Percentiles rank a stretch among this genome's conserved stretches.
Conservation (phyloP, 2,888 invertebrate genomes). For the Trileptium ribeirensis region DNA sequence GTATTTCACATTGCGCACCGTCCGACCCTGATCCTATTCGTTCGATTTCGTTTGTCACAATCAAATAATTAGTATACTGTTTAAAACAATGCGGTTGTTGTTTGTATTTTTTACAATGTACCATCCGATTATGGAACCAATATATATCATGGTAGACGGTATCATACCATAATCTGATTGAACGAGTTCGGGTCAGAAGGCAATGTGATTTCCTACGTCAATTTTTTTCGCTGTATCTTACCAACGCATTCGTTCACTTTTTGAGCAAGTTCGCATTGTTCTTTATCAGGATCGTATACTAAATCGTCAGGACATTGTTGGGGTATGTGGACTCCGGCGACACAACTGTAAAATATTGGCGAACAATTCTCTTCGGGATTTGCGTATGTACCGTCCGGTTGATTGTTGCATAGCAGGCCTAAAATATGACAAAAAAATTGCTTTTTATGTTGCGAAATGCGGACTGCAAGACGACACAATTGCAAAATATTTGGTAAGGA, state of each 20-base stretch:
- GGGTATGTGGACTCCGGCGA: not conserved
- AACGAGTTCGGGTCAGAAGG: not conserved
- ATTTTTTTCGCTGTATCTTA: not conserved
- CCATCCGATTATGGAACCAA: too few relatives aligned
- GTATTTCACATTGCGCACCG: too few relatives aligned
- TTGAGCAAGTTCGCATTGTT: not conserved
- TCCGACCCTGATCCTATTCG: too few relatives aligned
- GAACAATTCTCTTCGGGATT: not conserved
- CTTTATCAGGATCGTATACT: not conserved
- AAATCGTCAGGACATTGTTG: not conserved
- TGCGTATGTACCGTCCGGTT: not conserved
- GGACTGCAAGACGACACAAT: too few relatives aligned
- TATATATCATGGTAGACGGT: too few relatives aligned
- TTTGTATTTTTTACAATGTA: too few relatives aligned
- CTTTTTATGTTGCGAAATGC: too few relatives aligned
- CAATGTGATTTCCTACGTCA: not conserved
- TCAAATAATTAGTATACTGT: too few relatives aligned
- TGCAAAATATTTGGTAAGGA: too few relatives aligned
- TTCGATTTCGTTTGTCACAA: too few relatives aligned
- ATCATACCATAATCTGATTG: not conserved
- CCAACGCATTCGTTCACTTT: not conserved
- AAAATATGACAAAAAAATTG: too few relatives aligned
- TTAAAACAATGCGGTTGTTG: too few relatives aligned
- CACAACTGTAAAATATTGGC: not conserved
- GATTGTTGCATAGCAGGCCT: not conserved